These are phyloP conservation scores for Blastomussa wellsi DNA, from an alignment of 92 coral and sea anemone genomes.

Conservation along the genomic window DNA sequence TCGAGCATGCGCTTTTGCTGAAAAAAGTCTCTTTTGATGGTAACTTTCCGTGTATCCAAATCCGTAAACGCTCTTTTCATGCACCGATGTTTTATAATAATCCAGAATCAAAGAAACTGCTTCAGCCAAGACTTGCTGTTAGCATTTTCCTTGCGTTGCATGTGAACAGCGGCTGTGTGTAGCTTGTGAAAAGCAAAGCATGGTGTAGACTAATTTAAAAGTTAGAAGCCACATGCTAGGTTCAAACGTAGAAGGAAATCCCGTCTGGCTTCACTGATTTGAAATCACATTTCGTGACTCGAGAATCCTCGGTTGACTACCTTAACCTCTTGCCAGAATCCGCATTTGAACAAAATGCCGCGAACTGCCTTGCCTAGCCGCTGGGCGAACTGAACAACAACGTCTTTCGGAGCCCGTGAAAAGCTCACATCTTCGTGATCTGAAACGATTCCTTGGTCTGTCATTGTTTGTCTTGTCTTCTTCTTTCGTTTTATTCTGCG, in stretches of 20 bases:
- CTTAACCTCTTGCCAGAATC: constrained; percentile 29
- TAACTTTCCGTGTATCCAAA: not conserved
- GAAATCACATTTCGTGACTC: not conserved
- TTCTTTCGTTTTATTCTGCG: not conserved
- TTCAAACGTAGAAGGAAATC: not conserved
- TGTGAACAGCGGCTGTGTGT: not conserved
- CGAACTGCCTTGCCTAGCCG: not conserved
- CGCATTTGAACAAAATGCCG: constrained; percentile 40
- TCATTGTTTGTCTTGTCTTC: constrained; percentile 2
- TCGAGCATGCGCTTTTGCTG: not conserved
- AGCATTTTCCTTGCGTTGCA: not conserved
- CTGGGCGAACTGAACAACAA: constrained; percentile 1
- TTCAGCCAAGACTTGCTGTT: not conserved
- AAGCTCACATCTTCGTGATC: not conserved
- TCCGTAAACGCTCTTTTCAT: not conserved
- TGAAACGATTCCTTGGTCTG: not conserved
- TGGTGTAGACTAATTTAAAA: not conserved
- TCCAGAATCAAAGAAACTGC: not conserved
- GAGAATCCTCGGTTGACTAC: not conserved
- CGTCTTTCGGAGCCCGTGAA: not conserved
- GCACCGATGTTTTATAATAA: not conserved
- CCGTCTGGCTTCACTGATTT: not conserved
- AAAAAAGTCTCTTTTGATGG: not conserved
- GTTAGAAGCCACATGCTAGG: not conserved
- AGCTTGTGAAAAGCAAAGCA: not conserved